Evolutionary conservation across 2,797 vertebrate species (phyloP).

Genomic region (Pelochelys cantorii): DNA sequence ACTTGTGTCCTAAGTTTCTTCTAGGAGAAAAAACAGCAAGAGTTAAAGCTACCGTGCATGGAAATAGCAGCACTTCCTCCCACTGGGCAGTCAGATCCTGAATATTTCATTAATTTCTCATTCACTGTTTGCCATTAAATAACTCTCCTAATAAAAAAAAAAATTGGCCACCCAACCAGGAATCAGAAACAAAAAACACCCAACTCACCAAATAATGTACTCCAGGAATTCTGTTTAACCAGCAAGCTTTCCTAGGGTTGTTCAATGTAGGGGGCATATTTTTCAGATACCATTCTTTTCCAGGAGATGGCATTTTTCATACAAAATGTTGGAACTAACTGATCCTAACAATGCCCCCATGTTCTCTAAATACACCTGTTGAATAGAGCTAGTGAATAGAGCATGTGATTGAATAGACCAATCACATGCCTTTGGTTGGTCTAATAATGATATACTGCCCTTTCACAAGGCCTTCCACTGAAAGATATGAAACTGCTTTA

Average conservation of each 20-base stretch:
- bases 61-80: neutral
- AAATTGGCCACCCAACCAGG: neutral
- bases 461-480: neutral
- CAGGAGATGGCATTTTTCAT: neutral
- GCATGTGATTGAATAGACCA: too few species aligned
- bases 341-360: neutral
- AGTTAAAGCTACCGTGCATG: neutral
- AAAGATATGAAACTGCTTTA: neutral
- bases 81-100: neutral
- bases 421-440: neutral
- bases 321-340: neutral
- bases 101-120: neutral
- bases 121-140: neutral
- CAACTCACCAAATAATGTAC: neutral
- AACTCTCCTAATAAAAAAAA: neutral
- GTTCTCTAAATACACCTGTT: neutral
- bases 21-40: neutral
- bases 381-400: neutral
- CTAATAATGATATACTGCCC: neutral
- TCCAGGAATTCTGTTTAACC: neutral
- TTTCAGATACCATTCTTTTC: neutral
- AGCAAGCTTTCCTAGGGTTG: neutral
- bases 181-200: neutral
- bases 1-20: neutral
- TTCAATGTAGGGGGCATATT: neutral